These are phyloP conservation scores for Ovibos moschatus DNA, from an alignment of 2,113 vertebrate genomes.

Conservation along the genomic window DNA sequence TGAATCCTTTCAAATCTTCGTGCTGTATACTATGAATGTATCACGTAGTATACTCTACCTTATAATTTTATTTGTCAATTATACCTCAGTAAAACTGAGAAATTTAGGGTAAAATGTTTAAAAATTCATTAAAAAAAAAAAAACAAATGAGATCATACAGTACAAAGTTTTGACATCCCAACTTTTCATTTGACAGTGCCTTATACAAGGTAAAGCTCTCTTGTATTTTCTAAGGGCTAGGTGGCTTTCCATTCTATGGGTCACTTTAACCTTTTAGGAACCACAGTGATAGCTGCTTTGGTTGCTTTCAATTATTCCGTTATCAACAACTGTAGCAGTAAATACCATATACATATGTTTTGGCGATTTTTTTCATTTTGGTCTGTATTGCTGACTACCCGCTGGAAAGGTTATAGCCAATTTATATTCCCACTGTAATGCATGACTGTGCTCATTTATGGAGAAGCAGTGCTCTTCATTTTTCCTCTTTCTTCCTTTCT, in stretches of 20 bases:
- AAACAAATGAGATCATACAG: background rate
- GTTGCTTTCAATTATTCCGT: background rate
- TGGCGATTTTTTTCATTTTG: background rate
- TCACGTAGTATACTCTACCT: background rate
- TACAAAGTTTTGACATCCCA: background rate
- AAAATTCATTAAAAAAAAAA: background rate
- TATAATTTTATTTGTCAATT: background rate
- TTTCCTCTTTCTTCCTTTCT: background rate
- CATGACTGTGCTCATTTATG: too few relatives aligned
- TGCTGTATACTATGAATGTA: background rate
- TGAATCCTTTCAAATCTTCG: background rate
- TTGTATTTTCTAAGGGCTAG: background rate
- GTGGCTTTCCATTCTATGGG: background rate
- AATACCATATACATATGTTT: background rate
- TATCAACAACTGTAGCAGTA: background rate
- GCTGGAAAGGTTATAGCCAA: background rate
- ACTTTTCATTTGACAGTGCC: background rate
- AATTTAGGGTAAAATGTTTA: background rate
- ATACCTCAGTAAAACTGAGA: background rate
- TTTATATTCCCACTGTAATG: background rate
- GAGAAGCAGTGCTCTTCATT: background rate
- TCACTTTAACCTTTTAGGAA: background rate
- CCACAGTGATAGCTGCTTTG: background rate
- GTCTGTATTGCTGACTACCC: background rate
- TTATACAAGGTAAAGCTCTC: rapidly evolving